A percentile compares a stretch with the other conserved stretches of the same genome.
Conservation (phyloP, 2,797 vertebrate genomes). For the Sternotherus odoratus region DNA sequence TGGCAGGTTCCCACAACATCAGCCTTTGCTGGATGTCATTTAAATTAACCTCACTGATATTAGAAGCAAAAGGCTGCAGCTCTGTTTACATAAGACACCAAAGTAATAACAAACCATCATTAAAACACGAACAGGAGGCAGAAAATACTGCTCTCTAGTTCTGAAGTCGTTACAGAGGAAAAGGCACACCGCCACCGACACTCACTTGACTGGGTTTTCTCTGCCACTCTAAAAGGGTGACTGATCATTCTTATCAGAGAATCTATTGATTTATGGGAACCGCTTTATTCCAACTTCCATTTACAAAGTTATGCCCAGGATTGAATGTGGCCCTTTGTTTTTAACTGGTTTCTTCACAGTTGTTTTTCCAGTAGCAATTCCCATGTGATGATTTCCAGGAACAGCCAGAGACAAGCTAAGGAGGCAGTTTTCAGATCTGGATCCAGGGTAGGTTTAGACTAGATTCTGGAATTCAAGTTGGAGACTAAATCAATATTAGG, state of each 20-base stretch:
- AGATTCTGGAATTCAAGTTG: background rate
- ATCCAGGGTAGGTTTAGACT: background rate
- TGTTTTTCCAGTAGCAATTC: background rate
- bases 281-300: background rate
- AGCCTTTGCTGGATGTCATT: background rate
- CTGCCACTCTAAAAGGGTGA: background rate
- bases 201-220: background rate
- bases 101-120: background rate
- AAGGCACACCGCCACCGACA: background rate
- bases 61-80: background rate
- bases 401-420: accelerated
- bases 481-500: background rate
- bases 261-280: background rate
- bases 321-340: background rate
- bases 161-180: background rate
- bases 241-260: background rate
- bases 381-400: background rate
- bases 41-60: background rate
- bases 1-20: background rate
- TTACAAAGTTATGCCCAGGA: background rate
- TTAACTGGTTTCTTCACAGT: background rate
- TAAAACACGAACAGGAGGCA: background rate
- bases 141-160: background rate
- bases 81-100: background rate
- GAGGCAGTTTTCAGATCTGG: background rate